Evolutionary conservation across 2,888 invertebrate genomes (phyloP).

Genomic region (Lamellibrachia satsuma): DNA sequence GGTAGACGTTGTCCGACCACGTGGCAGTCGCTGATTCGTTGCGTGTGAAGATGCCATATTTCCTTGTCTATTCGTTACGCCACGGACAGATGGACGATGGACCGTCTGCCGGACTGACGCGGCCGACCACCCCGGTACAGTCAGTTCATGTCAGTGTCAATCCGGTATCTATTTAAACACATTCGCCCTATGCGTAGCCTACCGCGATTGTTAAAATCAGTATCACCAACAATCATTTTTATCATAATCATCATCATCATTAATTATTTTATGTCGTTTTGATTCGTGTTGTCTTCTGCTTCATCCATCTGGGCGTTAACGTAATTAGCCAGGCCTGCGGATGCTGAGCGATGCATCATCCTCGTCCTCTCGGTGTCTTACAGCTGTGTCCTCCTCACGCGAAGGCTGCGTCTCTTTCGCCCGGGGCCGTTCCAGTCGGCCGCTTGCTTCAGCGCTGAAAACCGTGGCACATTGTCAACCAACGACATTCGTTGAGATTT

Average conservation of each 20-base stretch:
- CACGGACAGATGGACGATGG: background rate
- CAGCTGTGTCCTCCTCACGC: background rate
- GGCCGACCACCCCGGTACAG: background rate
- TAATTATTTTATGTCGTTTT: slow-evolving; percentile 6
- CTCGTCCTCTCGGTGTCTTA: background rate
- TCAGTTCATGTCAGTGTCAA: background rate
- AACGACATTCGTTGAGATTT: too few species aligned
- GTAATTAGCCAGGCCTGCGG: background rate
- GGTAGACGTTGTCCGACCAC: background rate
- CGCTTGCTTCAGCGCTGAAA: slow-evolving; percentile 35
- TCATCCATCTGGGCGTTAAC: slow-evolving; percentile 10
- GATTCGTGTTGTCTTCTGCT: background rate
- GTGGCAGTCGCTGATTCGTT: background rate
- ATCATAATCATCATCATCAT: background rate
- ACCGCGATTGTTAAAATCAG: background rate
- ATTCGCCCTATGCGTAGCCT: background rate
- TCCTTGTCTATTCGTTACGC: background rate
- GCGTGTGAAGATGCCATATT: background rate
- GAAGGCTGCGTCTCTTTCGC: slow-evolving; percentile 23
- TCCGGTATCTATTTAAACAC: background rate
- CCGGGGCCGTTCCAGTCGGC: slow-evolving; percentile 38
- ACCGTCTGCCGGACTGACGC: background rate
- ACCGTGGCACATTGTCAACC: background rate
- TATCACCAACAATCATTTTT: background rate
- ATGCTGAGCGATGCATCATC: background rate